Base-by-base conservation (phyloP, 1,140 invertebrate genomes). In the Hirudo medicinalis region DNA sequence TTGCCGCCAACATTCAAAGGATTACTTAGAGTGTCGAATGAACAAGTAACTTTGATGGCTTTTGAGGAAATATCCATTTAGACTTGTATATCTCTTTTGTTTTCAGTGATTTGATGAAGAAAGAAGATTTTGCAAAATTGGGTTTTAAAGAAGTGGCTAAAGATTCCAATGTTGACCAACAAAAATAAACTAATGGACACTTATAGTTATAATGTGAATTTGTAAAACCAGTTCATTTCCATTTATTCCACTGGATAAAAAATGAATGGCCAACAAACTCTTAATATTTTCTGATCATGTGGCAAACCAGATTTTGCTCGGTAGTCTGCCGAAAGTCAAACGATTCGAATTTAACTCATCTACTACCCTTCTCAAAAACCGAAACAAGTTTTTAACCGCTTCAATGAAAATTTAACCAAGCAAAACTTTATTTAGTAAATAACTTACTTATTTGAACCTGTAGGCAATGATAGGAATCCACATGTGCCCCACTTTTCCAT, bases 1-100 rank as follows among this genome's bases (percentile, higher is more conserved):
- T 49, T 70, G 69, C 49, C 19, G 69, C 8, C 20, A 22, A 11
- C 17, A 70, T 53, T 36, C 69, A 22, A 70, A 70, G 19, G 69
- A 54, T 20, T 70, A 70, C 49, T 27, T 70, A 54, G 32, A 70
- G 53, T 70, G 69, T n/a, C 40, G 69, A 2, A 70, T 70, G 69
- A 53, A 70, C 29, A 49, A 70, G 69, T 70, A 70, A 70, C 40
- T 15, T 49, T 49, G 9, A 49, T 49, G 4, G 15, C 29, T 63
- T 13, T 25, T 63, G 17, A 15, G 11, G 11, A 4, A 32, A 63
- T 63, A 13, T 25, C 17, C 29, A 5, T 32, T 11, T 63, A 63
- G 9, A 63, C 19, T 25, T n/a, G 2, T 11, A 25, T 13, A 8
- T 63, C 57, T 32, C 17, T 25, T 2, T 63, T 63, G 6, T 63